Evolutionary conservation across 1,140 invertebrate genomes (phyloP), one percentile per base, ranked within the genome.

Genomic region (Charaxes varanes): DNA sequence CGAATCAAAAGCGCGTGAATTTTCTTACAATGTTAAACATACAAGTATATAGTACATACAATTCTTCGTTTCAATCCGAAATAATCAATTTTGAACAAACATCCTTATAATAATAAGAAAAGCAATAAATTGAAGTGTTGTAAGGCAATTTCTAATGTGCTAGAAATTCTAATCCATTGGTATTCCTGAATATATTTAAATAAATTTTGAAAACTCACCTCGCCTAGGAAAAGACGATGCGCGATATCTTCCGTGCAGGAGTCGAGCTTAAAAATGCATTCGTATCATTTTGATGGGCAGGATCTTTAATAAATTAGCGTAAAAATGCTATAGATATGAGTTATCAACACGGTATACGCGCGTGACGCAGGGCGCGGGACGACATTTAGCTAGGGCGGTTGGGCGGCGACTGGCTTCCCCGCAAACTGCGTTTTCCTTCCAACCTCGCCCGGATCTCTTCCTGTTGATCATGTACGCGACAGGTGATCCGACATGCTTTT

Each of bases 391-490:
- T 57, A 61, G 67, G 77, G 77, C 77, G 76, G 72, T 52, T 78
- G 73, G 77, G 73, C 73, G 77, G 70, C 61, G 66, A 81, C 77
- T 81, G 72, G 40, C 63, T 62, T 61, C 68, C 69, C 65, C 67
- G 49, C 60, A 62, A 47, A 33, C 65, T 70, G 59, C 62, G 62
- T 62, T 42, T 66, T 62, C 58, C 60, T 63, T 51, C 44, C 54
- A 64, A 68, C 72, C 71, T 72, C 65, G 65, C 73, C 72, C 76
- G 67, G 73, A 67, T 59, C 58, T 50, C 59, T 78, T 78, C 73
- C 77, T 78, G 73, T 81, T 76, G 76, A 77, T 73, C 63, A 58
- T 73, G 62, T 66, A 66, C 57, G 68, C 74, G 76, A 80, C 76
- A 80, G 76, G 76, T 80, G 76, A 74, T 71, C 60, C 22, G 43